phyloP scores from a whole-genome alignment of 2,888 invertebrate genomes.

The Myopa testacea region DNA sequence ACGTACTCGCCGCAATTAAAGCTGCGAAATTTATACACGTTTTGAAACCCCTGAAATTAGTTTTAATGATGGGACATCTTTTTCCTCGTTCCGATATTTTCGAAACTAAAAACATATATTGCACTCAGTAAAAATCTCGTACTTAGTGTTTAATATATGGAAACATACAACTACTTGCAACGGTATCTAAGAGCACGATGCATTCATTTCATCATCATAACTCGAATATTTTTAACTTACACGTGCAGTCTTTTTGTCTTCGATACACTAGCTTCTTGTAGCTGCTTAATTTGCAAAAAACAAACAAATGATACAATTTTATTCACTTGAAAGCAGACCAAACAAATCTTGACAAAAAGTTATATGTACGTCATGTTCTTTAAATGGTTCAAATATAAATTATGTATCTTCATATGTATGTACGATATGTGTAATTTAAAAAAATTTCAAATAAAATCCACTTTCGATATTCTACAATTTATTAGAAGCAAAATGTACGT shows the following conservation, averaged over 20 bases:
- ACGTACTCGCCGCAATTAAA: slow-evolving; percentile 65
- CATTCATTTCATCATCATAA: background rate
- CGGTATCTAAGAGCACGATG: background rate
- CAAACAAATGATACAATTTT: background rate
- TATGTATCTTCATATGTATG: background rate
- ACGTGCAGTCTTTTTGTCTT: background rate
- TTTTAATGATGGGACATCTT: background rate
- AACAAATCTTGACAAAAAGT: background rate
- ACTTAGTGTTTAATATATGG: background rate
- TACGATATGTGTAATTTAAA: slow-evolving; percentile 7
- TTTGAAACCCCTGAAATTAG: background rate
- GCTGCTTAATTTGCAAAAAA: background rate
- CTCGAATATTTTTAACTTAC: slow-evolving; percentile 6
- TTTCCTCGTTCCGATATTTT: background rate
- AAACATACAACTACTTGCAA: background rate
- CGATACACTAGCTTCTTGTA: background rate
- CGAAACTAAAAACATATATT: background rate
- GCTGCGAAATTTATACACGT: background rate
- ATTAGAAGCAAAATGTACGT: slow-evolving; percentile 17
- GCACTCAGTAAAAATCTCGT: background rate
- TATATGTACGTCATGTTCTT: slow-evolving; percentile 11
- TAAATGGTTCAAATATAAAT: background rate
- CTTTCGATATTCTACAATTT: slow-evolving; percentile 7
- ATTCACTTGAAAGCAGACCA: slow-evolving; percentile 2
- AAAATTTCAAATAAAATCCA: background rate